Evolutionary conservation across 2,797 vertebrate species (phyloP).

Genomic region (Sarcophilus harrisii): DNA sequence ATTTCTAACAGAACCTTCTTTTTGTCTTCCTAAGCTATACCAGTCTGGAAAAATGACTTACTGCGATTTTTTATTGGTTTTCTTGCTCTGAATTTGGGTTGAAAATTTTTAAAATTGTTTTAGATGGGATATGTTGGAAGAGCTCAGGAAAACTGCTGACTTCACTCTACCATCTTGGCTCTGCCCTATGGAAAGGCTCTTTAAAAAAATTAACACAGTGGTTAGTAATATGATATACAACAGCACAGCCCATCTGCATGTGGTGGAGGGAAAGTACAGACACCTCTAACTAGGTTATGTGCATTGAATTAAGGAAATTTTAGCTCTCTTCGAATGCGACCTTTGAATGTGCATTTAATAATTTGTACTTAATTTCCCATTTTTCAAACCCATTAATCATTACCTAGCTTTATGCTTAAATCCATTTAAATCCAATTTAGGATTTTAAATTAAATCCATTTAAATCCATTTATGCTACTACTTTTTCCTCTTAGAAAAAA

Average conservation of each 20-base stretch:
- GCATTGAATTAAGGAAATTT: not conserved
- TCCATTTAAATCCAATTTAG: not conserved
- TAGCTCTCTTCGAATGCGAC: not conserved
- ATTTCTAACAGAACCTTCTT: not conserved
- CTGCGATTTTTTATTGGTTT: not conserved
- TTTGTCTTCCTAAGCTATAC: not conserved
- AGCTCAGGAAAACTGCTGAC: not conserved
- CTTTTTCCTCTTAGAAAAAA: not conserved
- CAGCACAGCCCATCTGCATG: not conserved
- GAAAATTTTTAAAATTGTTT: not conserved
- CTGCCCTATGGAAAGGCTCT: not conserved
- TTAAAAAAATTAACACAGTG: not conserved
- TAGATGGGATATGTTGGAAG: not conserved
- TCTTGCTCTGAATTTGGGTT: not conserved
- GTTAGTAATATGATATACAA: not conserved
- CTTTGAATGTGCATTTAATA: not conserved
- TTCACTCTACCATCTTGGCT: not conserved
- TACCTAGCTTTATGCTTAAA: not conserved
- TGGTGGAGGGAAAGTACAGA: not conserved
- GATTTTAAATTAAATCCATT: too few species aligned
- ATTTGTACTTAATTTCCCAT: not conserved
- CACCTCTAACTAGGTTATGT: not conserved
- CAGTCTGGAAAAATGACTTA: not conserved
- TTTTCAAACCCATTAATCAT: not conserved
- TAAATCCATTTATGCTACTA: not conserved